Percentiles rank a stretch among this genome's conserved stretches.
Evolutionary conservation across 2,113 vertebrate species (phyloP).

Genomic region (Pavo muticus): DNA sequence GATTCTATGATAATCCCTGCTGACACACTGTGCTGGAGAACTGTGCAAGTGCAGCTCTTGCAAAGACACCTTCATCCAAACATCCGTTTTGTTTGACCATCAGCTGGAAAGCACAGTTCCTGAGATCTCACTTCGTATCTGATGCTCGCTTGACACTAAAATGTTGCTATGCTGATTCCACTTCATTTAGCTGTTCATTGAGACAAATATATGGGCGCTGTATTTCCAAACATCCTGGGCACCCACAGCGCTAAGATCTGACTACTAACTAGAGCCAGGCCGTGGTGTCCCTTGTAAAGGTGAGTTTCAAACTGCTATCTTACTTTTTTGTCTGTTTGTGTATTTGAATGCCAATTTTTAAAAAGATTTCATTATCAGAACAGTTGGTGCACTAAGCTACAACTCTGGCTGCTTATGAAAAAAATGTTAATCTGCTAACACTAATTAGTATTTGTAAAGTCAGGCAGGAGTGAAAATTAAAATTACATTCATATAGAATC

Average conservation of each 20-base stretch:
- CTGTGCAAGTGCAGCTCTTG: not conserved
- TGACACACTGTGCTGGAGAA: not conserved
- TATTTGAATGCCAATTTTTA: not conserved
- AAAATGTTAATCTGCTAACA: not conserved
- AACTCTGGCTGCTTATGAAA: not conserved
- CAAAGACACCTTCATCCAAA: not conserved
- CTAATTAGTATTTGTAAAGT: not conserved
- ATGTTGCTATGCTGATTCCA: not conserved
- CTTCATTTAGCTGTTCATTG: not conserved
- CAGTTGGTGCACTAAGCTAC: not conserved
- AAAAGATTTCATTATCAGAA: not conserved
- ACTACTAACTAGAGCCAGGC: not conserved
- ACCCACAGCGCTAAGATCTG: not conserved
- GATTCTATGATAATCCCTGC: not conserved
- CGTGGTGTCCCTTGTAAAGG: not conserved
- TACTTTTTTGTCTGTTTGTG: not conserved
- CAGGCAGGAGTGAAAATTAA: not conserved
- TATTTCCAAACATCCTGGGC: not conserved
- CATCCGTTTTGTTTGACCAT: not conserved
- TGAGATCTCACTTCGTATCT: not conserved
- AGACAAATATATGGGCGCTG: not conserved
- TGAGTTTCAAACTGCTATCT: not conserved
- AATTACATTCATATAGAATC: not conserved
- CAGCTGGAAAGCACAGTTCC: not conserved
- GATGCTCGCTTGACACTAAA: not conserved